Evolutionary conservation across 2,888 invertebrate species (phyloP), one percentile per base, ranked within the genome.

Genomic region (Epirrita christyi): DNA sequence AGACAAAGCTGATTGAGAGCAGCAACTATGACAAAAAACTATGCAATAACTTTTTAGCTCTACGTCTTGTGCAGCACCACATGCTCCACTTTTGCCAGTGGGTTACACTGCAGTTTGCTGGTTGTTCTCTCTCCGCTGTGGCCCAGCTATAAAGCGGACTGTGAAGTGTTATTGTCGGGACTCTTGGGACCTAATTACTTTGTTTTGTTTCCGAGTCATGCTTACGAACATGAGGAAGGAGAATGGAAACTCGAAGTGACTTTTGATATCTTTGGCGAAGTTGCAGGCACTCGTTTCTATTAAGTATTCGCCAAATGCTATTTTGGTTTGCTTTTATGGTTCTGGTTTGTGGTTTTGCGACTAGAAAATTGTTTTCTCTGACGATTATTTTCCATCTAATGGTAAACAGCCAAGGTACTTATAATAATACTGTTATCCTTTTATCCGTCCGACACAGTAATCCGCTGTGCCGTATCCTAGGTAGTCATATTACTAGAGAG

Each of bases 141-240:
- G 8, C 29, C 43, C 41, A 34, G 48, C 65, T 57, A 61, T 67
- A 67, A 60, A 65, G 59, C 59, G 57, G 55, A 50, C 62, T 63
- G 63, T 61, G 62, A 67, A 67, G 59, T 67, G 67, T 67, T 67
- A 65, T 67, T 62, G 67, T 64, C 61, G 41, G 50, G 58, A 48
- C 58, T 58, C 61, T 55, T 63, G 62, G 63, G 43, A 63, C 61
- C 63, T 65, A 65, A 65, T 65, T 65, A 64, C 65, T 65, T 65
- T 67, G 65, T 65, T 65, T 62, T 66, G 61, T 63, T 61, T 55
- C 53, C 52, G 56, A 63, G 52, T 56, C 45, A 45, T 60, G 44
- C 50, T 47, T 51, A 61, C 57, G 45, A 56, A 56, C 55, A 62
- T 63, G 59, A 59, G 43, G 34, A 42, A 41, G 38, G 29, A 44